Percentiles rank a stretch among this genome's conserved stretches.
These are phyloP conservation scores for Parochlus steinenii DNA, from an alignment of 2,888 invertebrate species.

Conservation along the genomic window DNA sequence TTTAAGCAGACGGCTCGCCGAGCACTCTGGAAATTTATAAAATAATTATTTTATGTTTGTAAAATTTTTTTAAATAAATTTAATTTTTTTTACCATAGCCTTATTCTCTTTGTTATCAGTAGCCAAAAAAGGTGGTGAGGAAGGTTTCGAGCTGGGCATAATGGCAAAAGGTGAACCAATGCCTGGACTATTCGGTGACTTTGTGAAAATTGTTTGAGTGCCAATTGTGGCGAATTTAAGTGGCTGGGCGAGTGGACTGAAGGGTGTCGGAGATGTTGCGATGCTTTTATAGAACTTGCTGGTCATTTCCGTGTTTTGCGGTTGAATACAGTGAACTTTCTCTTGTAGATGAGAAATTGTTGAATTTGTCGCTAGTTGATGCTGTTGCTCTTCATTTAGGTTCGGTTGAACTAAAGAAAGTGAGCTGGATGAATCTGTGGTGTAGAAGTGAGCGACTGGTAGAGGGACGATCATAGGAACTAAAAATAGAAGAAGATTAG, in stretches of 20 bases:
- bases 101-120: conserved; percentile 15
- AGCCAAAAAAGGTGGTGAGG: not conserved
- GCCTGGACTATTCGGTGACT: conserved; percentile 11
- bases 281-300: conserved; percentile 9
- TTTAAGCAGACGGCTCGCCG: conserved; percentile 13
- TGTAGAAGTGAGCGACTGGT: too few relatives aligned
- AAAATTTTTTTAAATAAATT: conserved; percentile 14
- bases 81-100: conserved; percentile 10
- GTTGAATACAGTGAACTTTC: conserved; percentile 11
- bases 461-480: conserved; percentile 7
- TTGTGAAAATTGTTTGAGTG: conserved; percentile 11
- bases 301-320: conserved; percentile 8
- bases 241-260: conserved; percentile 7
- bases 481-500: conserved; percentile 7
- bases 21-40: conserved; percentile 17
- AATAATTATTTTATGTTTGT: too few relatives aligned
- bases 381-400: not conserved
- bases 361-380: conserved; percentile 1
- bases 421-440: too few relatives aligned
- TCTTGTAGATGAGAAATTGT: conserved; percentile 7
- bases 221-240: conserved; percentile 9
- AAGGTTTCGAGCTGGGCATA: conserved; percentile 1
- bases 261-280: conserved; percentile 10
- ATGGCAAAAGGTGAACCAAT: conserved; percentile 10
- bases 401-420: conserved; percentile 7